Conservation (phyloP, 2,888 invertebrate genomes). For the Eucriotettix oculatus region DNA sequence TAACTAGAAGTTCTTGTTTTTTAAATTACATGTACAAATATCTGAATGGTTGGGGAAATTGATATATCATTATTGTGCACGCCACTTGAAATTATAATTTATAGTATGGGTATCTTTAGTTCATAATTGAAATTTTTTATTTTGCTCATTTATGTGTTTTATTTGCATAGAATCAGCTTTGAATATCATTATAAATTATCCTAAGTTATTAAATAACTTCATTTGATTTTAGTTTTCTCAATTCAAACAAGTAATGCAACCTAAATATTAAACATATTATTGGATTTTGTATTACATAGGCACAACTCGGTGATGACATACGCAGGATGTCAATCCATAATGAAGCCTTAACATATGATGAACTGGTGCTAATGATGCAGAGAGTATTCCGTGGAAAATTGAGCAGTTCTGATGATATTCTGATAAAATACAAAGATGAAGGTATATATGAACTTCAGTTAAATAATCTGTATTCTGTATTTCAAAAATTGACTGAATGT, state of each 20-base stretch:
- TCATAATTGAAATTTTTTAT: no score
- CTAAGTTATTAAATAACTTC: no score
- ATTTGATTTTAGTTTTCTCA: no score
- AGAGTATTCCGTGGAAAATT: slow-evolving; percentile 47
- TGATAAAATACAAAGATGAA: slow-evolving; percentile 55
- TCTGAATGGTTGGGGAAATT: neutral
- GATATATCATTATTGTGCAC: no score
- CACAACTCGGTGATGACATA: slow-evolving; percentile 47
- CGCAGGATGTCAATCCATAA: slow-evolving; percentile 52
- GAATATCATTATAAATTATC: no score
- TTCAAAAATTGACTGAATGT: neutral
- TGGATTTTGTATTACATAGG: slow-evolving; percentile 19
- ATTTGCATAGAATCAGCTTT: no score
- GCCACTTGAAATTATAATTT: no score
- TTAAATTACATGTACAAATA: neutral
- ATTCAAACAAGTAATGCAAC: no score
- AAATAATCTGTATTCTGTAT: neutral
- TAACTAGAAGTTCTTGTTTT: neutral
- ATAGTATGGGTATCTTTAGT: no score
- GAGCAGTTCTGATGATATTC: slow-evolving; percentile 43
- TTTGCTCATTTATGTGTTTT: no score
- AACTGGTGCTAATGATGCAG: slow-evolving; percentile 56
- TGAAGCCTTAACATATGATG: slow-evolving; percentile 53
- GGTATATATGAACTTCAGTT: slow-evolving; percentile 25
- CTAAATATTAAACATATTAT: neutral